A percentile compares a stretch with the other conserved stretches of the same genome.
These are phyloP conservation scores for Apodemus speciosus DNA, from an alignment of 2,113 vertebrate genomes.

Conservation along the genomic window DNA sequence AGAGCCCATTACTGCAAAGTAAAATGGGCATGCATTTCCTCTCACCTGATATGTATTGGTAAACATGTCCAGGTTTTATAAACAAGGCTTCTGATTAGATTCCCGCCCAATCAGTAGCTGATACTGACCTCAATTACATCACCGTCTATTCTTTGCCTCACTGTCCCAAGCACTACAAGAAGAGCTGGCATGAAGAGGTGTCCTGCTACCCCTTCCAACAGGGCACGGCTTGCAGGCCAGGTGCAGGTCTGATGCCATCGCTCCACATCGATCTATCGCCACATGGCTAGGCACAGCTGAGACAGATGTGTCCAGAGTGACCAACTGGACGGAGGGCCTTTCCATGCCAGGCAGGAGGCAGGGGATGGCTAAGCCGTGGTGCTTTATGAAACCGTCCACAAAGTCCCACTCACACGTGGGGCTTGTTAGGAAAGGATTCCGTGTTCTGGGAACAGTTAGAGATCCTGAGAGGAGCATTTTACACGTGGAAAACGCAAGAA, in stretches of 20 bases:
- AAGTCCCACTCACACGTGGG: neutral
- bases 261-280: neutral
- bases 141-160: neutral
- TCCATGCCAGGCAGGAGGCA: neutral
- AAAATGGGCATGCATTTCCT: neutral
- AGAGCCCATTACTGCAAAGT: neutral
- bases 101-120: neutral
- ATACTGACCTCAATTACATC: neutral
- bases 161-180: neutral
- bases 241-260: neutral
- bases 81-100: neutral
- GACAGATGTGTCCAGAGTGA: neutral
- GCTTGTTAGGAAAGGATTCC: neutral
- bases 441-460: neutral
- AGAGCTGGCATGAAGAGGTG: neutral
- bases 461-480: neutral
- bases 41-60: neutral
- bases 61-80: conserved; percentile 20
- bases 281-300: neutral
- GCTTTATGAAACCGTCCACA: neutral
- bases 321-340: neutral
- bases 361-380: neutral
- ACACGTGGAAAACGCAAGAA: neutral
- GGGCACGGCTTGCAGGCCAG: neutral
- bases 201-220: neutral